Conservation (phyloP, 1,140 invertebrate species). For the Cyclina sinensis region DNA sequence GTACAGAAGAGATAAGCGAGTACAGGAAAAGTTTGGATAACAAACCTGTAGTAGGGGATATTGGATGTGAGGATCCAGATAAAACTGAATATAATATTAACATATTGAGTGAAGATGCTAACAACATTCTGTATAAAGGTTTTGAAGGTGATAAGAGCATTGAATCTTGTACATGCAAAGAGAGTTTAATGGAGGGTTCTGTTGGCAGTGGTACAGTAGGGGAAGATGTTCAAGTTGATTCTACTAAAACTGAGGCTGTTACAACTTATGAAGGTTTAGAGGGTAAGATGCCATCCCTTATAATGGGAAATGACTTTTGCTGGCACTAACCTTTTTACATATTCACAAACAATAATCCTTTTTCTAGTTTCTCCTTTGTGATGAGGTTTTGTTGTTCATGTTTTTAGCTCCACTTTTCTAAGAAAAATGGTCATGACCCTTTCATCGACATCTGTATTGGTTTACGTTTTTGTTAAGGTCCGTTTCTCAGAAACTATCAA, state of each 20-base stretch:
- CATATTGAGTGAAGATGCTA: too few relatives aligned
- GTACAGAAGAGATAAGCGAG: not conserved
- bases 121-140: too few relatives aligned
- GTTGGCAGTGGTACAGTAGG: not conserved
- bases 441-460: too few relatives aligned
- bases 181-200: not conserved
- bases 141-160: too few relatives aligned
- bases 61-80: not conserved
- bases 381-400: not conserved
- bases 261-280: not conserved
- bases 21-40: not conserved
- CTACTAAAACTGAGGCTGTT: not conserved
- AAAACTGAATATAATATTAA: not conserved
- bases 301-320: not conserved
- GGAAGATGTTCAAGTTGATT: not conserved
- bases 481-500: too few relatives aligned
- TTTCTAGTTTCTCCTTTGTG: not conserved
- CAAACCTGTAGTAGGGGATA: not conserved
- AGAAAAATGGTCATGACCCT: too few relatives aligned
- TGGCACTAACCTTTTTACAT: not conserved
- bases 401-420: too few relatives aligned
- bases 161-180: too few relatives aligned
- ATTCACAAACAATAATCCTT: not conserved
- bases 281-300: not conserved
- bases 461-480: too few relatives aligned